Evolutionary conservation across 2,888 invertebrate species (phyloP).

Genomic region (Hirtodrosophila confusa): DNA sequence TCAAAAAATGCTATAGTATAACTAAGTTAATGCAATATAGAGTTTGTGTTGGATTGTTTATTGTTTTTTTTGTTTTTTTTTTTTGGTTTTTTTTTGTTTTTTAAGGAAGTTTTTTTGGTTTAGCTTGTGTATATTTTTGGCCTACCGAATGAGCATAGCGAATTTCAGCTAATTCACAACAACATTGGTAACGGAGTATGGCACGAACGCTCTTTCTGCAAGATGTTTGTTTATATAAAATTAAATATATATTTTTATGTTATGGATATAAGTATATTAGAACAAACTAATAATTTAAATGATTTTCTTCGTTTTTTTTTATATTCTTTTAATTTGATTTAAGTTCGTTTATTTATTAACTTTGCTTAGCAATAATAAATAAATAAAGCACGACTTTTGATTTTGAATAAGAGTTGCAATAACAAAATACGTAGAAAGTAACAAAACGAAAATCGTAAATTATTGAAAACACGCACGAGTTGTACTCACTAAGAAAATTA

Average conservation of each 20-base stretch:
- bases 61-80: constrained; percentile 44
- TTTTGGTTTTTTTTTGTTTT: constrained; percentile 46
- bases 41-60: constrained; percentile 20
- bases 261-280: constrained; percentile 42
- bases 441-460: constrained; percentile 29
- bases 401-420: constrained; percentile 33
- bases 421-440: constrained; percentile 19
- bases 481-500: constrained; percentile 65
- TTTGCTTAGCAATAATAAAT: constrained; percentile 43
- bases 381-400: constrained; percentile 25
- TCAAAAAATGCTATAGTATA: constrained; percentile 27
- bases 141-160: constrained; percentile 85
- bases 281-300: constrained; percentile 32
- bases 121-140: constrained; percentile 68
- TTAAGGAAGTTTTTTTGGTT: constrained; percentile 62
- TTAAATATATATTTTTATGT: constrained; percentile 66
- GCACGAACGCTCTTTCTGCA: constrained; percentile 85
- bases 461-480: constrained; percentile 61
- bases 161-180: constrained; percentile 85
- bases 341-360: constrained; percentile 37
- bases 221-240: constrained; percentile 79
- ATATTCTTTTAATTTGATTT: constrained; percentile 39
- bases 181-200: constrained; percentile 85
- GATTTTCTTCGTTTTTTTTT: constrained; percentile 19
- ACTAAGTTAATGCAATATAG: constrained; percentile 23